Percentiles rank a stretch among this genome's conserved stretches.
phyloP scores from a whole-genome alignment of 2,797 vertebrate genomes.

The Poeciliopsis paucimaculata region DNA sequence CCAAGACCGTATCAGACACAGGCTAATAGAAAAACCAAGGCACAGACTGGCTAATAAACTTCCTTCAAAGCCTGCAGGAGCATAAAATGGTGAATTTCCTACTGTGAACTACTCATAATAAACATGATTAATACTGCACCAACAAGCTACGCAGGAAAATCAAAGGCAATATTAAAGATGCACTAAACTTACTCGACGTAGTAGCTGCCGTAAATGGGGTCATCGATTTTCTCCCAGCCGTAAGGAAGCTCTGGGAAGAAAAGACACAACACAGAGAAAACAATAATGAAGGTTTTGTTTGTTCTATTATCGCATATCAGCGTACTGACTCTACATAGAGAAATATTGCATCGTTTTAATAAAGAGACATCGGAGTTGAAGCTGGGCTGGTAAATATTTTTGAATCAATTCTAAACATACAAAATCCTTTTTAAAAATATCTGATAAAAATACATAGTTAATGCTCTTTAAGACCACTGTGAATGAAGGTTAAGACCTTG shows the following conservation, averaged over 20 bases:
- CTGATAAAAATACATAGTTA: not conserved
- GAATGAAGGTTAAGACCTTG: too few relatives aligned
- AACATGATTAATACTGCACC: constrained; percentile 66
- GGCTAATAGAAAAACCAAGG: constrained; percentile 24
- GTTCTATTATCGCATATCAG: constrained; percentile 28
- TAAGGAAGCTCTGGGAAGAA: constrained; percentile 94
- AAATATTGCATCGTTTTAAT: not conserved
- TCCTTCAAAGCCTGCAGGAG: constrained; percentile 30
- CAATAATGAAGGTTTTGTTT: constrained; percentile 74
- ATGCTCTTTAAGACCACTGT: too few relatives aligned
- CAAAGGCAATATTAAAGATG: constrained; percentile 76
- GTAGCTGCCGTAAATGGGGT: constrained; percentile 99
- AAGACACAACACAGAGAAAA: constrained; percentile 45
- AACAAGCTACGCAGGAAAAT: constrained; percentile 40
- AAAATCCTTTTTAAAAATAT: not conserved
- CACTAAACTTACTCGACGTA: constrained; percentile 97
- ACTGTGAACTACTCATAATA: constrained; percentile 44
- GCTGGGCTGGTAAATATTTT: not conserved
- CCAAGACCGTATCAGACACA: constrained; percentile 7
- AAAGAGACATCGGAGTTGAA: not conserved
- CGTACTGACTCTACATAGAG: constrained; percentile 41
- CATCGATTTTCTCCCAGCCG: constrained; percentile 99
- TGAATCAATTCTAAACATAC: not conserved
- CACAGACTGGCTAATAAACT: constrained; percentile 31
- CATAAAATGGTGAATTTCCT: constrained; percentile 34